Evolutionary conservation across 2,888 invertebrate species (phyloP), one percentile per base, ranked within the genome.

Genomic region (Molorchus minor): DNA sequence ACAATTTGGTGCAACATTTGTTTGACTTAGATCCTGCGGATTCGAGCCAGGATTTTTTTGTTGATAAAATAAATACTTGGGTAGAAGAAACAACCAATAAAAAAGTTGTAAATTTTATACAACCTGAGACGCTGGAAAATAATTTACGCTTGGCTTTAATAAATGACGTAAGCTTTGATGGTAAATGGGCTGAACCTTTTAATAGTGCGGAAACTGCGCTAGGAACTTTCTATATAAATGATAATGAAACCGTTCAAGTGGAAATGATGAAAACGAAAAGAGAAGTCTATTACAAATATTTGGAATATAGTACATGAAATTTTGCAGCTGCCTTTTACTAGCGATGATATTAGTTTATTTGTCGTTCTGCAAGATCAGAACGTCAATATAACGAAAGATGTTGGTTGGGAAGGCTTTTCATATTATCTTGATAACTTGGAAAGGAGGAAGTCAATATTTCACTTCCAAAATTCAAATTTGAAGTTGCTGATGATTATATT

Each of bases 131-230:
- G 69, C 74, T 93, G 0, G 71, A 81, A 72, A 43, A 47, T 0
- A 72, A 80, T 0, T 91, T 91, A 1, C 83, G 87, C 45, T 79
- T 92, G 57, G 87, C 94, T 2, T 83, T 94, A 3, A 85, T 93
- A 2, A 95, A 93, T 76, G 93, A 93, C 0, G 85, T 94, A 8
- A 92, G 93, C 77, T 94, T 94, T 1, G 94, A 94, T 83, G 86
- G 85, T 1, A 82, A 84, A 29, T 95, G 94, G 93, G 78, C 82
- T 40, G 76, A 84, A 29, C 83, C 87, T 68, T 96, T 96, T 73
- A 25, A 25, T 25, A 25, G 3, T 8, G 73, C 82, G 0, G 71
- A 72, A 0, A 95, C 94, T 0, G 67, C 61, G 12, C 82, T 85
- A 0, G 83, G 81, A 52, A 84, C 85, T 1, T 96, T 96, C 82